Percentiles rank a stretch among this genome's conserved stretches.
Evolutionary conservation across 2,113 vertebrate species (phyloP).

Genomic region (Microcebus tavaratra): DNA sequence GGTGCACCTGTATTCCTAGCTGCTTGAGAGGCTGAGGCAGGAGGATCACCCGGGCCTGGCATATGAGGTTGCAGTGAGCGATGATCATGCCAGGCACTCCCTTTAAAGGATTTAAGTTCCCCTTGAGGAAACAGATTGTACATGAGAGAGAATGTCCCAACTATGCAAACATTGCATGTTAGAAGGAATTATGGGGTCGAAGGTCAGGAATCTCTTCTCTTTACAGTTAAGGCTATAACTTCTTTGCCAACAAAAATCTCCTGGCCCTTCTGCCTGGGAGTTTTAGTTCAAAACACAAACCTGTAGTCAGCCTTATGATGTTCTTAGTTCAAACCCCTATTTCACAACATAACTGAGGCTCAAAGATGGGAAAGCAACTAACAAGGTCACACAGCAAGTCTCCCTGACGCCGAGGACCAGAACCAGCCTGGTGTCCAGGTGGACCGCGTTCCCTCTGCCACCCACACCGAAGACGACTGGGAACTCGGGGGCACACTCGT

Average conservation of each 20-base stretch:
- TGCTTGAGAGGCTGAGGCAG: too few relatives aligned
- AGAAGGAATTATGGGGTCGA: neutral
- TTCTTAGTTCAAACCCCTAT: neutral
- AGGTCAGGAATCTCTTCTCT: neutral
- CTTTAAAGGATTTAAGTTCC: neutral
- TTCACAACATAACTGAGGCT: neutral
- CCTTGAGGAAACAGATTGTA: neutral
- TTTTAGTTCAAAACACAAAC: neutral
- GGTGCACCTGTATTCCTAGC: too few relatives aligned
- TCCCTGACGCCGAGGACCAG: neutral
- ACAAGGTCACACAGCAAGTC: neutral
- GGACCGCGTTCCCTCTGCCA: rapidly evolving
- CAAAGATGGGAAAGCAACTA: neutral
- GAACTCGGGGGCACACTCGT: rapidly evolving
- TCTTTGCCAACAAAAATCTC: neutral
- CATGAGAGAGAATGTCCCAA: neutral
- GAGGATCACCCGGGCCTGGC: too few relatives aligned
- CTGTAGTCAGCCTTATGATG: neutral
- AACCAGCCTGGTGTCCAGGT: neutral
- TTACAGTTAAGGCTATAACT: neutral
- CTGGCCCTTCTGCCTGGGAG: neutral
- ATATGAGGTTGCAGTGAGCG: too few relatives aligned
- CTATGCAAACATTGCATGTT: neutral
- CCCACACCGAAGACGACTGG: too few relatives aligned
- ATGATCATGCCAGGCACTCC: too few relatives aligned